Conservation (phyloP, 2,888 invertebrate species). For the Parochlus steinenii region DNA sequence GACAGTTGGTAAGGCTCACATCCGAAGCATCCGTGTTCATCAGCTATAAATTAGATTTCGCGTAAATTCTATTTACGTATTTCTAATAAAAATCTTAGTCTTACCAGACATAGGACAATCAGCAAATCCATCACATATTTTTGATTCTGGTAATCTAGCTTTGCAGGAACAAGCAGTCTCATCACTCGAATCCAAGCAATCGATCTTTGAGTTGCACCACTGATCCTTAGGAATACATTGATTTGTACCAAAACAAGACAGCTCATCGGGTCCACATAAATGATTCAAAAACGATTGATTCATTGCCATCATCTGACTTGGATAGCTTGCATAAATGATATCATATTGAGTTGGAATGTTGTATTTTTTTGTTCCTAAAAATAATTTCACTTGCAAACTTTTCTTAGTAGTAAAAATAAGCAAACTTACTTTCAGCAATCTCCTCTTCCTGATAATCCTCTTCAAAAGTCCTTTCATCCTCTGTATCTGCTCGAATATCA, state of each 20-base stretch:
- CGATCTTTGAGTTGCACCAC: slow-evolving; percentile 56
- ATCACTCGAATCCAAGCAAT: slow-evolving; percentile 65
- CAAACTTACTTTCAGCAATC: background rate
- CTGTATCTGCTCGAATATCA: background rate
- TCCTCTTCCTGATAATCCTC: background rate
- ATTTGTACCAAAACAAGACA: slow-evolving; percentile 23
- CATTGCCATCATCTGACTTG: slow-evolving; percentile 16
- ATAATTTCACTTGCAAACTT: too few relatives aligned
- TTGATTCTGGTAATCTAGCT: slow-evolving; percentile 43
- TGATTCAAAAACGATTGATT: slow-evolving; percentile 12
- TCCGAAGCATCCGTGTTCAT: slow-evolving; percentile 62
- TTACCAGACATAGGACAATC: slow-evolving; percentile 70
- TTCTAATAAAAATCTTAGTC: too few relatives aligned
- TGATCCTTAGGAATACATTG: slow-evolving; percentile 38
- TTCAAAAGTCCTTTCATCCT: background rate
- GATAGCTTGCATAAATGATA: slow-evolving; percentile 27
- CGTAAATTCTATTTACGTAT: too few relatives aligned
- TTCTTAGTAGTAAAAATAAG: background rate
- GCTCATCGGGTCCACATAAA: slow-evolving; percentile 19
- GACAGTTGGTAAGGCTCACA: slow-evolving; percentile 47
- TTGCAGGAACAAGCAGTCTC: slow-evolving; percentile 57
- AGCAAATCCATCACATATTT: slow-evolving; percentile 63
- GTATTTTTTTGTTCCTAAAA: background rate
- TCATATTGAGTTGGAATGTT: slow-evolving; percentile 16
- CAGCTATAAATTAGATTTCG: too few relatives aligned